These are phyloP conservation scores for Lophius piscatorius DNA, from an alignment of 2,113 vertebrate genomes.

Conservation along the genomic window DNA sequence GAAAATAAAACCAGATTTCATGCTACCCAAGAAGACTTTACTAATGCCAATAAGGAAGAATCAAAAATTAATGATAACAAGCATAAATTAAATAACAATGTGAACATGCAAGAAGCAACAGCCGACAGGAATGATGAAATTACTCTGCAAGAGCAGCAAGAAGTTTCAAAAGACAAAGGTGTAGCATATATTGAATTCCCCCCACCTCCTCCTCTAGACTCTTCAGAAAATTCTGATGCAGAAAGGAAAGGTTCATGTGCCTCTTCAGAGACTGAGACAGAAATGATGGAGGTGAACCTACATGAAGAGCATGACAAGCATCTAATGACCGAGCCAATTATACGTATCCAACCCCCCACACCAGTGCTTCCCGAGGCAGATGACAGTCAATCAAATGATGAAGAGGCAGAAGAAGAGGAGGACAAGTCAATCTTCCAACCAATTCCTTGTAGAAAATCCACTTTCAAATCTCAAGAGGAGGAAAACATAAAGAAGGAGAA, in stretches of 20 bases:
- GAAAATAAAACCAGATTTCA: conserved; percentile 48
- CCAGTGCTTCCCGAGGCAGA: conserved; percentile 86
- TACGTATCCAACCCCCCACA: conserved; percentile 94
- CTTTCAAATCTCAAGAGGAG: conserved; percentile 85
- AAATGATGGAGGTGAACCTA: conserved; percentile 95
- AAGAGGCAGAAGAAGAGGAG: conserved; percentile 74
- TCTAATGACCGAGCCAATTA: conserved; percentile 91
- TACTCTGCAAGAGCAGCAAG: conserved; percentile 63
- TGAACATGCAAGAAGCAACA: conserved; percentile 39
- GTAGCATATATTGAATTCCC: conserved; percentile 98
- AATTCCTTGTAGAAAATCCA: conserved; percentile 89
- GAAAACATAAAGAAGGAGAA: conserved; percentile 68
- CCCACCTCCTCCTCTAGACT: conserved; percentile 95
- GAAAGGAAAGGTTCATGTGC: conserved; percentile 84
- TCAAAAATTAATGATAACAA: conserved; percentile 69
- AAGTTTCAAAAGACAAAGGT: conserved; percentile 85
- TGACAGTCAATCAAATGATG: conserved; percentile 88
- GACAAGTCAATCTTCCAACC: conserved; percentile 94
- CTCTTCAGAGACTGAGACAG: conserved; percentile 88
- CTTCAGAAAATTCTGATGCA: conserved; percentile 84
- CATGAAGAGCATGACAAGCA: conserved; percentile 92
- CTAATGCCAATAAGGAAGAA: conserved; percentile 80
- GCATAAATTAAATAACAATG: conserved; percentile 59
- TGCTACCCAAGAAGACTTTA: conserved; percentile 42
- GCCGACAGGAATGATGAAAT: conserved; percentile 69